Evolutionary conservation across 2,888 invertebrate species (phyloP), one percentile per base, ranked within the genome.

Genomic region (Silvanus unidentatus): DNA sequence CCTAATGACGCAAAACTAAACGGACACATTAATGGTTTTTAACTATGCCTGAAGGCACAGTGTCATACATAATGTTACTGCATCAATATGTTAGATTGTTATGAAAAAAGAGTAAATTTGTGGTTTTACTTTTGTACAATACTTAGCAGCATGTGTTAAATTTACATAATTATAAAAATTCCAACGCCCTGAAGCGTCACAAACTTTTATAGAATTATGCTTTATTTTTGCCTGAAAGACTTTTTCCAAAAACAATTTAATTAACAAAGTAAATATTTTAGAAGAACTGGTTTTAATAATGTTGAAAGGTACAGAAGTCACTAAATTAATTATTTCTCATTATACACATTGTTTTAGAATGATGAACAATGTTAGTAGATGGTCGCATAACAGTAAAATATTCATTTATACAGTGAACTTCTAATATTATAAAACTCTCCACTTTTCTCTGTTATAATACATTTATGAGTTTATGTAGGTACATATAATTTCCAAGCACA

Each of bases 1-100:
- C 50, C 57, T 60, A 62, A 62, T 60, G 62, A 57, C 54, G 50
- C 62, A 50, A 43, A 46, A 55, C 62, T 58, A 59, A 62, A 48
- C 46, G 46, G 22, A 42, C 43, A 45, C 45, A 48, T 43, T 44
- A 47, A 34, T 12, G 35, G 42, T 11, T 32, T 32, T 32, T 32
- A 12, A 32, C 32, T 32, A 32, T 32, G 32, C 22, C 22, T 22
- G 22, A 22, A 22, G 22, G 8, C 22, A 22, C 8, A 5, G 3
- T 22, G 8, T 8, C 8, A 22, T 8, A 22, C 22, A 22, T 22
- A 22, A 22, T 22, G 22, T 22, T 22, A 8, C 4, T 8, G 8
- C 22, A 22, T 22, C n/a, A n/a, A n/a, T n/a, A n/a, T n/a, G n/a
- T n/a, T n/a, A n/a, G n/a, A n/a, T n/a, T n/a, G n/a, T n/a, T n/a